phyloP scores from a whole-genome alignment of 2,113 vertebrate species.

The Ahaetulla prasina region DNA sequence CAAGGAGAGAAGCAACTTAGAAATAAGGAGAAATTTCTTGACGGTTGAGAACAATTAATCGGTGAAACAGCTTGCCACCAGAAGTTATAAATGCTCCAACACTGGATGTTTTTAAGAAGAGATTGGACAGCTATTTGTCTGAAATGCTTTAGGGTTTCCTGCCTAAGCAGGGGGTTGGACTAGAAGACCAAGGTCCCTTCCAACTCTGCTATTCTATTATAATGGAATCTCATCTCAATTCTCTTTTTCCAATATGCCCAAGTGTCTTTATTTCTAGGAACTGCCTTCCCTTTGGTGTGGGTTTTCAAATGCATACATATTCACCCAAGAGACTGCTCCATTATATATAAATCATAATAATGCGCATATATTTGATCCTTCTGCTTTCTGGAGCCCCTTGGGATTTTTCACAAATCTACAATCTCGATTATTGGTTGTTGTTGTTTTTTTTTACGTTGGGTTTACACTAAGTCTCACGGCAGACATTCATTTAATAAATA shows the following conservation, averaged over 20 bases:
- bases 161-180: rapidly evolving
- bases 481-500: not conserved
- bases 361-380: not conserved
- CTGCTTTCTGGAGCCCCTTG: not conserved
- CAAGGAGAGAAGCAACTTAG: too few relatives aligned
- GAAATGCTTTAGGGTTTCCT: too few relatives aligned
- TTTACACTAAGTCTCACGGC: not conserved
- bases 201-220: too few relatives aligned
- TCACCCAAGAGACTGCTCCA: not conserved
- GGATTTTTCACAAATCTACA: not conserved
- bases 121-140: too few relatives aligned
- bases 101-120: too few relatives aligned
- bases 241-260: not conserved
- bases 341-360: not conserved
- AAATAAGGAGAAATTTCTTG: too few relatives aligned
- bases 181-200: too few relatives aligned
- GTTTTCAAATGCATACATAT: not conserved
- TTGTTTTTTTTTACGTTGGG: not conserved
- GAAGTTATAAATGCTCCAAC: too few relatives aligned
- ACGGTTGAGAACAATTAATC: too few relatives aligned
- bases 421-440: too few relatives aligned
- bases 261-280: not conserved
- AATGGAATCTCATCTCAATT: not conserved
- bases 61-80: too few relatives aligned
- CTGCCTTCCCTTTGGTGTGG: not conserved